These are phyloP conservation scores for Misgurnus mizolepis DNA, from an alignment of 2,113 vertebrate species.

Conservation along the genomic window DNA sequence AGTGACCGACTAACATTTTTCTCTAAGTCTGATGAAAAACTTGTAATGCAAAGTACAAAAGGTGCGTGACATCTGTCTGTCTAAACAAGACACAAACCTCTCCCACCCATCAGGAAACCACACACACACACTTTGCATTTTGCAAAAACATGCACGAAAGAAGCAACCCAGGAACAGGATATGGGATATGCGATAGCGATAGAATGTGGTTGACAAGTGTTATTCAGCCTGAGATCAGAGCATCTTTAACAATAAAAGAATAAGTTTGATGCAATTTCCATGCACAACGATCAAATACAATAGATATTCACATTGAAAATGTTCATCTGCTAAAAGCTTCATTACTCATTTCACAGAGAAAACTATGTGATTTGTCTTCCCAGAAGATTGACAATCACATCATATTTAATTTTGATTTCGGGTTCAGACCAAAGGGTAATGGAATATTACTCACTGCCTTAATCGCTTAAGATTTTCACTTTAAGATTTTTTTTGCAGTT, in stretches of 20 bases:
- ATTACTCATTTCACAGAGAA: not conserved
- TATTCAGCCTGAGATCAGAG: slow-evolving; percentile 30
- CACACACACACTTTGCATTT: slow-evolving; percentile 49
- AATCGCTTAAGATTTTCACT: not conserved
- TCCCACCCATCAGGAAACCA: slow-evolving; percentile 41
- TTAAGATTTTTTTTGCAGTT: slow-evolving; percentile 34
- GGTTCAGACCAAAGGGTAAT: slow-evolving; percentile 23
- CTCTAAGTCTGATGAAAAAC: not conserved
- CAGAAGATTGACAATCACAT: not conserved
- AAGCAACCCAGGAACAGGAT: slow-evolving; percentile 64
- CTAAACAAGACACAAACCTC: slow-evolving; percentile 8
- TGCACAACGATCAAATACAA: slow-evolving; percentile 5
- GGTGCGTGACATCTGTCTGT: slow-evolving; percentile 16
- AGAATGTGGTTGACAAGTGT: slow-evolving; percentile 62
- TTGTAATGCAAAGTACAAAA: not conserved
- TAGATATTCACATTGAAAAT: not conserved
- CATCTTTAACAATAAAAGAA: slow-evolving; percentile 22
- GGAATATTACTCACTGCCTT: slow-evolving; percentile 50
- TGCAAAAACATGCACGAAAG: slow-evolving; percentile 54
- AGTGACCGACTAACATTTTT: not conserved
- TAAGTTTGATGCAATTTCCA: not conserved
- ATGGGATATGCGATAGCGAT: slow-evolving; percentile 65
- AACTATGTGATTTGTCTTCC: not conserved
- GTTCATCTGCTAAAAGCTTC: not conserved
- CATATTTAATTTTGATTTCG: not conserved